Base-by-base conservation (phyloP, 2,888 invertebrate species). In the Catonia carolina region DNA sequence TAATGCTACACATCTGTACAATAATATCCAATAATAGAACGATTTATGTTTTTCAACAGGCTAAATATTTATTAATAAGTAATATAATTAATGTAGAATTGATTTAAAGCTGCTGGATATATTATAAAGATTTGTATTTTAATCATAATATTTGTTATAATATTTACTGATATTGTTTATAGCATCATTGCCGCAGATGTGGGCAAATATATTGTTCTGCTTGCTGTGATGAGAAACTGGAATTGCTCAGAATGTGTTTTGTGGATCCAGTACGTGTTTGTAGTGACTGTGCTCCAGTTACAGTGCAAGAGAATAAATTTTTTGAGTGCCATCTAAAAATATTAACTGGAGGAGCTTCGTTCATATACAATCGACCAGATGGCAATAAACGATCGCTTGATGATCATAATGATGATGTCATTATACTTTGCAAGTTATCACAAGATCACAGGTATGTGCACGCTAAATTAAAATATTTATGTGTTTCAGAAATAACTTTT, bases 131-230 rank as follows among this genome's bases (percentile, higher is more conserved):
- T 18, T 47, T 8, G 12, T 7, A 18, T 17, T 17, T 47, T 20
- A 6, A 20, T 15, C 20, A 6, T 47, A n/a, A 14, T 27, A 5
- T 37, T 53, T 39, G 12, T 10, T 14, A 14, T 4, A n/a, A n/a
- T n/a, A n/a, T n/a, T n/a, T n/a, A n/a, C n/a, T n/a, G n/a, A n/a
- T n/a, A n/a, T 41, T 22, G 12, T 33, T 37, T 59, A 18, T 66
- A 76, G 76, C 77, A 77, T 63, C 76, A 77, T 63, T 77, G 77
- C 64, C 69, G 76, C 2, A 67, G 77, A 15, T 77, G 77, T 70
- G 77, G 77, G 0, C 66, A 69, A 42, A 73, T 75, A 55, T 76
- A 71, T 64, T 77, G 77, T 66, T 68, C 68, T 51, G 64, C 65
- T 2, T 77, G 77, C 63, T 74, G 74, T 66, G 66, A 69, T 15